phyloP scores from a whole-genome alignment of 2,888 invertebrate genomes.

The Keiferia lycopersicella region DNA sequence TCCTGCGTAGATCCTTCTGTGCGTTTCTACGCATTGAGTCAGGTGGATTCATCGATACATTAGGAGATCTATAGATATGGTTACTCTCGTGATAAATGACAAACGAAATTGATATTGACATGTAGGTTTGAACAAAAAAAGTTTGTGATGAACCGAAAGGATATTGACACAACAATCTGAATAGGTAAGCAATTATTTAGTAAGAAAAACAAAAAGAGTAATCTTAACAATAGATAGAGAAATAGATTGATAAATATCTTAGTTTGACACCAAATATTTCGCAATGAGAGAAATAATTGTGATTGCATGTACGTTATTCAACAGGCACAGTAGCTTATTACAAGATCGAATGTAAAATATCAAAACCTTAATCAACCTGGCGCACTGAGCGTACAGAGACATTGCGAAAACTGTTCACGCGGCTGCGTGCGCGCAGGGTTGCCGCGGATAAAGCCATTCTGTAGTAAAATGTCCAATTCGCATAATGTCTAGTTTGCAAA shows the following conservation, averaged over 20 bases:
- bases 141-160: background rate
- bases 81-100: background rate
- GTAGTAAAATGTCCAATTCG: no score
- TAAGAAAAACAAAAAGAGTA: no score
- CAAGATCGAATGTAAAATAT: background rate
- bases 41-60: conserved; percentile 2
- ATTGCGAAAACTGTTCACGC: conserved; percentile 9
- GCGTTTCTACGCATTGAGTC: conserved; percentile 8
- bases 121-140: background rate
- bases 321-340: background rate
- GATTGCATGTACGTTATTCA: background rate
- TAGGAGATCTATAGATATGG: background rate
- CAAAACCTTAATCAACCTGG: background rate
- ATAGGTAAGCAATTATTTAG: no score
- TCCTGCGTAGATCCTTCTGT: conserved; percentile 54
- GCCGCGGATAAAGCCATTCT: no score
- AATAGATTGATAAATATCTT: background rate
- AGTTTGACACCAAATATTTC: background rate
- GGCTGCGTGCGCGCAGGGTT: conserved; percentile 1
- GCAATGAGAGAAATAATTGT: background rate
- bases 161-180: no score
- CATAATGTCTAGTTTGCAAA: no score
- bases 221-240: background rate
- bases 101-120: background rate
- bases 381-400: background rate